Conservation (phyloP, 1,140 invertebrate genomes). For the Pseudomyrmex flavicornis region DNA sequence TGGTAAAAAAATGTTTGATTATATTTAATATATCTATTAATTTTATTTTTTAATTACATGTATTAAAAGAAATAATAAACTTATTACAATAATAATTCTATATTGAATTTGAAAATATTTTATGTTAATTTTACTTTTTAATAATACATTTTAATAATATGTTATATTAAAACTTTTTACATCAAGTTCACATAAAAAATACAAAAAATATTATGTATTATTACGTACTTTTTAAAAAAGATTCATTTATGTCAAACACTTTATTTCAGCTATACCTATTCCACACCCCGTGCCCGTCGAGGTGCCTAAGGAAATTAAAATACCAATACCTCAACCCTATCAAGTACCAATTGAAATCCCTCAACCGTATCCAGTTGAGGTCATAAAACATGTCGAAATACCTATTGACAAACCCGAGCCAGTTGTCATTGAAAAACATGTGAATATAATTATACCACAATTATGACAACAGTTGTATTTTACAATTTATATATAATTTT, state of each 20-base stretch:
- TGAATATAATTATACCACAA: constrained; percentile 66
- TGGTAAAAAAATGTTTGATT: constrained; percentile 69
- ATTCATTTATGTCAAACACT: neutral
- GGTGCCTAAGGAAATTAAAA: constrained; percentile 90
- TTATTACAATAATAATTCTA: neutral
- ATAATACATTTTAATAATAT: neutral
- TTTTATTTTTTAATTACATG: neutral
- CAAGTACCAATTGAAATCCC: constrained; percentile 90
- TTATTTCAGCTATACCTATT: constrained; percentile 88
- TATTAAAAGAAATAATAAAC: too few relatives aligned
- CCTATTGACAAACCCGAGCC: constrained; percentile 91
- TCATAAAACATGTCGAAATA: constrained; percentile 88
- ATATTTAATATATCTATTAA: neutral
- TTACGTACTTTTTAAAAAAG: constrained; percentile 19
- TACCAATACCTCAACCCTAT: constrained; percentile 91
- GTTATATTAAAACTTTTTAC: neutral
- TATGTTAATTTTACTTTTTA: neutral
- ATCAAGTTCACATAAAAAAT: neutral
- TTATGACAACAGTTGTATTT: neutral
- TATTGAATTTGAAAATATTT: neutral
- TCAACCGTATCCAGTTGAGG: constrained; percentile 90
- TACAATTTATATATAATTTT: too few relatives aligned
- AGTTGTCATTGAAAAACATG: constrained; percentile 89
- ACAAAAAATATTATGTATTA: neutral
- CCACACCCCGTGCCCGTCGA: constrained; percentile 90